Evolutionary conservation across 2,113 vertebrate genomes (phyloP), one percentile per base, ranked within the genome.

Genomic region (Chiloscyllium plagiosum): DNA sequence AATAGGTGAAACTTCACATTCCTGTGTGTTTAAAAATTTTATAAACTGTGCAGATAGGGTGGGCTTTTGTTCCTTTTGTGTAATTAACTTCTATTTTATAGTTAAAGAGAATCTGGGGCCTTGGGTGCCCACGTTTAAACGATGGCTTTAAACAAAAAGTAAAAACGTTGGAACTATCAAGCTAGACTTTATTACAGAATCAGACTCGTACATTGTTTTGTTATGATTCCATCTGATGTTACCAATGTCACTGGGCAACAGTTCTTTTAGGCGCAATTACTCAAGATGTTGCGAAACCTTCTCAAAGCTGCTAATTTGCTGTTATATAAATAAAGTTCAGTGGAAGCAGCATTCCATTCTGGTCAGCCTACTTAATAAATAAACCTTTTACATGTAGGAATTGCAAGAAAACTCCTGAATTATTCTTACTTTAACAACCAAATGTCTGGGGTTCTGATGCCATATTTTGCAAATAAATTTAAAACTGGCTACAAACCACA

Each of bases 391-490:
- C 50, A 52, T 72, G 1, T 50, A 70, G 93, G 37, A 26, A 70
- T 69, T 29, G 68, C 66, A 52, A 26, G 26, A 69, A 42, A 69
- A 94, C 7, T 47, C 52, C 94, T 72, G 42, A 95, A 72, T 3
- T 69, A 72, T 24, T 72, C 42, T 95, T 56, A 33, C 72, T 95
- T 92, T 95, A 72, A 95, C 50, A 29, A 72, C 94, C 94, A 95
- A 92, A 95, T 50, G 94, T 95, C 94, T 52, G 33, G 68, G 26
- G 13, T 20, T 95, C 68, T 17, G 24, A 72, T 95, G 94, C 68
- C 47, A 37, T 95, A 26, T 69, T 72, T 50, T 72, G 42, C 68
- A 95, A 70, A 95, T 95, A 70, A 72, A 72, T 72, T 72, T 47
- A 95, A 20, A 95, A 52, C 26, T 95, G 65, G 68, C 19, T 72